phyloP scores from a whole-genome alignment of 2,797 vertebrate genomes.

The Falco biarmicus region DNA sequence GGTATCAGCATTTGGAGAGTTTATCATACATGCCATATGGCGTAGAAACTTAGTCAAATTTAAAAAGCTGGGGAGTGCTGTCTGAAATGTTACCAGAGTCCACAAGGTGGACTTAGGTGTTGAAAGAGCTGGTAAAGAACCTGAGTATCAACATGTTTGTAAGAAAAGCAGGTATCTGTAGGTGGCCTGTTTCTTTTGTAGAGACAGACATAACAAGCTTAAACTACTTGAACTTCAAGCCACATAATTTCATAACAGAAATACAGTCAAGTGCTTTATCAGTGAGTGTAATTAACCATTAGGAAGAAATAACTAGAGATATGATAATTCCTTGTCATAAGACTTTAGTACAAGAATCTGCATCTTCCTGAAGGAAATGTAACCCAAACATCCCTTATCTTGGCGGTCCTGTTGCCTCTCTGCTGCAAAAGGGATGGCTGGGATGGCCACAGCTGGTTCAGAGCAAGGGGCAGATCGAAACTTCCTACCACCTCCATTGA shows the following conservation, averaged over 20 bases:
- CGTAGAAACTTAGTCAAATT: background rate
- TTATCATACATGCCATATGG: slow-evolving; percentile 3
- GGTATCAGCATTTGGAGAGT: background rate
- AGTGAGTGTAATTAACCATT: background rate
- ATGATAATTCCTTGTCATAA: background rate
- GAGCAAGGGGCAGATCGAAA: background rate
- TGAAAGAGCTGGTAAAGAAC: background rate
- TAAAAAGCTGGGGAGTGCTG: background rate
- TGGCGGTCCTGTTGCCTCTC: background rate
- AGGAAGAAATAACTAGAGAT: background rate
- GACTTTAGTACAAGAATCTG: background rate
- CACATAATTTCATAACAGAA: background rate
- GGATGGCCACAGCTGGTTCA: background rate
- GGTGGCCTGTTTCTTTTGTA: background rate
- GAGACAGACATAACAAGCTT: background rate
- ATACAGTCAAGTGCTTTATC: background rate
- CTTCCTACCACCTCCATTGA: background rate
- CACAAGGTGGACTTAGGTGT: background rate
- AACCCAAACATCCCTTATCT: background rate
- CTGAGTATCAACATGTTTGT: background rate
- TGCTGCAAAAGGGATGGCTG: background rate
- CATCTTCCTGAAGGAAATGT: background rate
- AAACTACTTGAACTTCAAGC: background rate
- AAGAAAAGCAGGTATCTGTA: background rate
- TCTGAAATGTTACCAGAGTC: background rate